These are phyloP conservation scores for Coelopa frigida DNA, from an alignment of 1,140 invertebrate species.

Conservation along the genomic window DNA sequence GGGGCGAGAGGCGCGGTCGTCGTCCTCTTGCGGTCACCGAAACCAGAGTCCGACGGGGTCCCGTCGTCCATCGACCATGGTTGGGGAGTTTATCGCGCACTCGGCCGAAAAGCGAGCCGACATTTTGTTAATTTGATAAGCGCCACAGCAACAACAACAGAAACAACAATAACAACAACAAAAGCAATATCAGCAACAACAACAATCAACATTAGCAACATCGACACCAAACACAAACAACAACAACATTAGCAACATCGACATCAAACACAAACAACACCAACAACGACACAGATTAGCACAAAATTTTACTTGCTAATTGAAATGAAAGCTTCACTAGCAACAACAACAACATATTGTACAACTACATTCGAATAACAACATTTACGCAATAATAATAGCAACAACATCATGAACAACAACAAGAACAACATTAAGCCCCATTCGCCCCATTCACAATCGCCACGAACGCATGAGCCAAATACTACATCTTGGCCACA, in stretches of 20 bases:
- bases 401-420: no score
- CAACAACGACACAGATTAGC: slow-evolving; percentile 34
- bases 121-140: slow-evolving; percentile 45
- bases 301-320: slow-evolving; percentile 20
- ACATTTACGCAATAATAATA: no score
- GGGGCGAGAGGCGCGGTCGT: no score
- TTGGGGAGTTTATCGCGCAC: slow-evolving; percentile 44
- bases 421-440: no score
- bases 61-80: no score
- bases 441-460: no score
- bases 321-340: slow-evolving; percentile 19
- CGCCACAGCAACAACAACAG: slow-evolving; percentile 25
- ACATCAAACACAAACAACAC: slow-evolving; percentile 22
- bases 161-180: slow-evolving; percentile 28
- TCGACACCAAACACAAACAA: neutral
- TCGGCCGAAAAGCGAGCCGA: slow-evolving; percentile 24
- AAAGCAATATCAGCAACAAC: slow-evolving; percentile 5
- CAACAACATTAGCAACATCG: slow-evolving; percentile 7
- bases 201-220: neutral
- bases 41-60: no score
- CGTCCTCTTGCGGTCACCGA: no score
- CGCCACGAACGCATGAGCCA: no score
- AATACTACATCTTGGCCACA: no score
- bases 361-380: no score
- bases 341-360: no score